These are phyloP conservation scores for Alligator mississippiensis DNA, from an alignment of 2,113 vertebrate species.

Conservation along the genomic window DNA sequence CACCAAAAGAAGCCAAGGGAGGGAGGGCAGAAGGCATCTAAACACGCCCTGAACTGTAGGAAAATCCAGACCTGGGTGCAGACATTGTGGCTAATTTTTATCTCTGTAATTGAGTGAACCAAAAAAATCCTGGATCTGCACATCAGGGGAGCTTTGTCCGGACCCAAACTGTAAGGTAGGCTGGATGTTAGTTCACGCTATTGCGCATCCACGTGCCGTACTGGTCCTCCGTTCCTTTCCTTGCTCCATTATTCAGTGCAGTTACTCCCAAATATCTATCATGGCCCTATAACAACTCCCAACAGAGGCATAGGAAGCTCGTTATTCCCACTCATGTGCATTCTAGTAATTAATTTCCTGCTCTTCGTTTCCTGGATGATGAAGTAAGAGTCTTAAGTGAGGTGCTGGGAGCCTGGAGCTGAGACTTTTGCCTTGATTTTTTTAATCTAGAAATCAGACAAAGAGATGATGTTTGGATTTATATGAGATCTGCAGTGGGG, in stretches of 20 bases:
- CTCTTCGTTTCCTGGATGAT: neutral
- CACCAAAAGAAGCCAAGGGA: neutral
- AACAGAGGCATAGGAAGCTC: neutral
- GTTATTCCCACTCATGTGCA: neutral
- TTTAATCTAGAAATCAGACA: neutral
- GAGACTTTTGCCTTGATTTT: neutral
- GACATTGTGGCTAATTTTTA: slow-evolving; percentile 13
- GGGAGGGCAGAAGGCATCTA: slow-evolving; percentile 7
- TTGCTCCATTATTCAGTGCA: neutral
- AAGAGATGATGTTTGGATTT: neutral
- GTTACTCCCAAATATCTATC: neutral
- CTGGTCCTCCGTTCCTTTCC: neutral
- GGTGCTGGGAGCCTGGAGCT: neutral
- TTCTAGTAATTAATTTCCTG: neutral
- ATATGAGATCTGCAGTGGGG: neutral
- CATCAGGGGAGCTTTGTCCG: slow-evolving; percentile 10
- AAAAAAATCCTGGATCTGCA: slow-evolving; percentile 35
- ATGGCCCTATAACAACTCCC: neutral
- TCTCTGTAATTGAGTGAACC: slow-evolving; percentile 26
- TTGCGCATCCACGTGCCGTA: neutral
- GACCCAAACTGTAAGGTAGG: neutral
- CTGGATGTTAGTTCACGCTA: neutral
- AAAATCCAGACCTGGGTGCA: slow-evolving; percentile 34
- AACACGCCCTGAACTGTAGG: neutral
- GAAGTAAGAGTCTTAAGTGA: neutral